Evolutionary conservation across 2,888 invertebrate species (phyloP), one percentile per base, ranked within the genome.

Genomic region (Litoditis marina): DNA sequence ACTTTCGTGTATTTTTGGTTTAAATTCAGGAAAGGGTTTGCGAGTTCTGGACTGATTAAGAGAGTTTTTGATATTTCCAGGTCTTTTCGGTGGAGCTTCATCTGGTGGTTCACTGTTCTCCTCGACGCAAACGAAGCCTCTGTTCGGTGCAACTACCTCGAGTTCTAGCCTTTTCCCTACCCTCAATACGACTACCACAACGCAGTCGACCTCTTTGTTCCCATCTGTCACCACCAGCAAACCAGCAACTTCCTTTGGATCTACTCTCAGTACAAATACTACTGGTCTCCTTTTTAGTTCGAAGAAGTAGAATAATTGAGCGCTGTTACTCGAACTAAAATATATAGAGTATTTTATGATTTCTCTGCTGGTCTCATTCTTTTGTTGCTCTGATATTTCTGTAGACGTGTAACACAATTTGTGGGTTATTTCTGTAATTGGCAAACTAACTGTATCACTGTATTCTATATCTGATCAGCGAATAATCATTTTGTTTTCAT

Each of bases 251-350:
- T 49, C 63, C 8, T 69, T 69, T 34, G 65, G 66, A n/a, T 68
- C 73, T 1, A 69, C 68, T 1, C 60, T 71, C 25, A 58, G 57
- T 32, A 71, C 68, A 42, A 67, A 63, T 42, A 67, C 73, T 2
- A 66, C 70, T 52, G 73, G 73, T 39, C 47, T 69, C 8, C 63
- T 73, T 16, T 73, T 73, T 56, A 71, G 64, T 27, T 60, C 61
- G 34, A 71, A 69, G 16, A 71, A 71, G 16, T 69, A 49, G n/a
- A n/a, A n/a, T n/a, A n/a, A n/a, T n/a, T n/a, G n/a, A n/a, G n/a
- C n/a, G n/a, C n/a, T n/a, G n/a, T n/a, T n/a, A n/a, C n/a, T n/a
- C n/a, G n/a, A n/a, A n/a, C n/a, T n/a, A n/a, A n/a, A n/a, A n/a
- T n/a, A n/a, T n/a, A n/a, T n/a, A n/a, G n/a, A n/a, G n/a, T n/a